Evolutionary conservation across 2,888 invertebrate genomes (phyloP), one percentile per base, ranked within the genome.

Genomic region (Listrodromus nycthemerus): DNA sequence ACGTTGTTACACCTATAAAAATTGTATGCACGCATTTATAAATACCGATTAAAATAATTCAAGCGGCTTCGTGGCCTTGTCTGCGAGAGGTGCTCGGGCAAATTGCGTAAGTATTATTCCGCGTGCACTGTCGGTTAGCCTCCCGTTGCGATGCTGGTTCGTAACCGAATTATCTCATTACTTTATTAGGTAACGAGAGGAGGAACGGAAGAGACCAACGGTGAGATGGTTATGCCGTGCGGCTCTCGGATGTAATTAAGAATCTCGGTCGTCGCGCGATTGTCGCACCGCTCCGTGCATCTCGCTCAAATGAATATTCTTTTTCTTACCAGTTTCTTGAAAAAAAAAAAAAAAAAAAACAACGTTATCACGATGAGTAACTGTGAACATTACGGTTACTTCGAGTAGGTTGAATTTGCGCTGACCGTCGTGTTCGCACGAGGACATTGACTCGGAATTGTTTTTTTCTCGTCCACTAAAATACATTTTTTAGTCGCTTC

Each of bases 111-210:
- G 70, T 58, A 24, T 55, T 55, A 78, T 55, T 82, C 30, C 30
- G 45, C 75, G 61, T 66, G 33, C 81, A 71, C 33, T 19, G 65
- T 85, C 84, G 33, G 61, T 80, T 30, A 27, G 58, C 58, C 58
- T 61, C 74, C 83, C 85, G 81, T 79, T 33, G 71, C 27, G 79
- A 77, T 84, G 73, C 74, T 41, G 74, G 76, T 83, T 85, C 74
- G 83, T 83, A 87, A 86, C 86, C 80, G 79, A 88, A 89, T 90
- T 89, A 90, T 90, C 89, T 87, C 86, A 86, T 88, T 87, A 87
- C 78, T 87, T 87, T 84, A 70, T 86, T 86, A 80, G 77, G 86
- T 85, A 87, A 86, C 84, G 63, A 80, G 52, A 71, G 48, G 30
- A 50, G 30, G 58, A 30, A 61, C 27, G 27, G 58, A 27, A 30